These are phyloP conservation scores for Pollenia griseotomentosa DNA, from an alignment of 2,888 invertebrate species.

Conservation along the genomic window DNA sequence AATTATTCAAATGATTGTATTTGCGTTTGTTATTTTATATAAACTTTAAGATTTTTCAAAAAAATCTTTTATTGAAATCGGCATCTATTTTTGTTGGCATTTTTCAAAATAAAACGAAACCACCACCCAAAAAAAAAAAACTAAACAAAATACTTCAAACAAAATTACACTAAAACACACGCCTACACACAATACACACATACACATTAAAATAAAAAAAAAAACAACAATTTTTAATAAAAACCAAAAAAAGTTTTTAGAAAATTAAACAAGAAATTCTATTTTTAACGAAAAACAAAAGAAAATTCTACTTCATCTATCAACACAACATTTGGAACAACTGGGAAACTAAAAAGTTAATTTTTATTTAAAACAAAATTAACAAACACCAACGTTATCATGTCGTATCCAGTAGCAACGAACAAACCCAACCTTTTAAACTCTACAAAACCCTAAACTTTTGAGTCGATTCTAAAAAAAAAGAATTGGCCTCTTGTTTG, in stretches of 20 bases:
- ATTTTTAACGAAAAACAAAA: constrained; percentile 61
- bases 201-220: constrained; percentile 6
- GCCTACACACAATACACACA: constrained; percentile 49
- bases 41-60: constrained; percentile 56
- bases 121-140: constrained; percentile 45
- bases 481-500: constrained; percentile 70
- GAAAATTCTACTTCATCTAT: constrained; percentile 65
- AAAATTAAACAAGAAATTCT: constrained; percentile 67
- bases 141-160: constrained; percentile 40
- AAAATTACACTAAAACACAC: constrained; percentile 58
- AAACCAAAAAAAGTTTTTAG: constrained; percentile 59
- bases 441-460: constrained; percentile 42
- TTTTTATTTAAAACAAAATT: neutral
- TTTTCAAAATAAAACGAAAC: constrained; percentile 69
- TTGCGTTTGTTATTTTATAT: constrained; percentile 56
- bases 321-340: constrained; percentile 63
- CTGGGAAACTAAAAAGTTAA: constrained; percentile 8
- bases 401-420: neutral
- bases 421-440: neutral
- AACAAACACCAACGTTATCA: neutral
- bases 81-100: constrained; percentile 79
- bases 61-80: constrained; percentile 72
- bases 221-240: constrained; percentile 43
- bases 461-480: constrained; percentile 65
- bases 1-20: constrained; percentile 35